These are phyloP conservation scores for Drosophila subsilvestris DNA, from an alignment of 2,888 invertebrate species.

Conservation along the genomic window DNA sequence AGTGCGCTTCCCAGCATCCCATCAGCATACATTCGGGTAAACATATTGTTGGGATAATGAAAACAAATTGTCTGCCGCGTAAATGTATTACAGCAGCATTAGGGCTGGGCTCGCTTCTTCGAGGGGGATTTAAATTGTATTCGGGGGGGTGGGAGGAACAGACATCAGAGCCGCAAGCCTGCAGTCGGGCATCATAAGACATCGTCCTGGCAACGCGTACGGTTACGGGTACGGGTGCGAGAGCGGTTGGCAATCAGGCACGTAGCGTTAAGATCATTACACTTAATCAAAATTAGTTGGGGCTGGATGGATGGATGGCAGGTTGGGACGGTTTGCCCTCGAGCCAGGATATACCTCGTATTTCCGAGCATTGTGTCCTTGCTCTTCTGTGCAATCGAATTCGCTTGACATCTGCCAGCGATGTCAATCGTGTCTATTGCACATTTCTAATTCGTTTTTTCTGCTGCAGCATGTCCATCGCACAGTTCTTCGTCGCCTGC, in stretches of 20 bases:
- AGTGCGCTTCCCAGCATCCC: conserved; percentile 38
- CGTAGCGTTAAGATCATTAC: conserved; percentile 44
- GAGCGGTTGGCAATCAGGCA: conserved; percentile 36
- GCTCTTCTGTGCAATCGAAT: conserved; percentile 35
- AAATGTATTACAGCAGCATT: conserved; percentile 62
- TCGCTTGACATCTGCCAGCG: conserved; percentile 27
- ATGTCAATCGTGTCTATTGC: conserved; percentile 33
- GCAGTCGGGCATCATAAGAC: conserved; percentile 20
- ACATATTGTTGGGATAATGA: conserved; percentile 51
- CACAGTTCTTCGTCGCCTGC: conserved; percentile 71
- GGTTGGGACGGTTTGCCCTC: conserved; percentile 9
- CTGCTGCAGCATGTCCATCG: conserved; percentile 76
- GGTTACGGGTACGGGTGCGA: no score
- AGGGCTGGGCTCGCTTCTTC: conserved; percentile 30
- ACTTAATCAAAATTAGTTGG: conserved; percentile 59
- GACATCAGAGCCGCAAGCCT: conserved; percentile 19
- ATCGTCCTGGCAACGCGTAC: conserved; percentile 43
- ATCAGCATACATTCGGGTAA: conserved; percentile 23
- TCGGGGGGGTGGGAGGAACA: conserved; percentile 37
- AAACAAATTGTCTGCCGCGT: conserved; percentile 67
- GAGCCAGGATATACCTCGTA: conserved; percentile 4
- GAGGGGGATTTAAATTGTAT: conserved; percentile 32
- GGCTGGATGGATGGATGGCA: conserved; percentile 3
- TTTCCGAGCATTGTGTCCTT: conserved; percentile 9
- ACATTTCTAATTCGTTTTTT: conserved; percentile 8